These are phyloP conservation scores for Oryzias curvinotus DNA, from an alignment of 2,113 vertebrate species.

Conservation along the genomic window DNA sequence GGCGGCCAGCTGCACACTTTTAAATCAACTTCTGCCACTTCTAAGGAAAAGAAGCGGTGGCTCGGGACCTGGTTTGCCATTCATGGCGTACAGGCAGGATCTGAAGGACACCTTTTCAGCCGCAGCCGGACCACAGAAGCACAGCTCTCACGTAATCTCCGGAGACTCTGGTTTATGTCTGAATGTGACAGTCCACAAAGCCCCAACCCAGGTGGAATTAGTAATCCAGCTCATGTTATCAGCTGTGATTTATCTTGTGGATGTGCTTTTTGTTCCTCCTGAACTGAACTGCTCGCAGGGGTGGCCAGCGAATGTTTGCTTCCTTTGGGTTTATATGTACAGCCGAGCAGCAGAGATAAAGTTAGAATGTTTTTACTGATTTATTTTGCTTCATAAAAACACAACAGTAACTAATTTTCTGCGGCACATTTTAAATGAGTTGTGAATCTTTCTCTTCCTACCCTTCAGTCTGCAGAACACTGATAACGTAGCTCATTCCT, in stretches of 20 bases:
- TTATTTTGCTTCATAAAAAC: conserved; percentile 37
- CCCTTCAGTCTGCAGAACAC: conserved; percentile 35
- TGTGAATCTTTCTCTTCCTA: conserved; percentile 18
- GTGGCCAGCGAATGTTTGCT: conserved; percentile 46
- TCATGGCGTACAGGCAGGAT: conserved; percentile 35
- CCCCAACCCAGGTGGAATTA: conserved; percentile 34
- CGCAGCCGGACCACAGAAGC: conserved; percentile 18
- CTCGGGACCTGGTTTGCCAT: conserved; percentile 51
- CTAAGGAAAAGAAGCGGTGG: conserved; percentile 47
- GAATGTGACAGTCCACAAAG: conserved; percentile 49
- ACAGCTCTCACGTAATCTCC: conserved; percentile 39
- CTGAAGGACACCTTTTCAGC: conserved; percentile 54
- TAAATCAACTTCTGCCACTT: conserved; percentile 67
- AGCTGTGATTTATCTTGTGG: conserved; percentile 46
- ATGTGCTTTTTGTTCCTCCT: conserved; percentile 45
- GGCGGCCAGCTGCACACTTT: conserved; percentile 68
- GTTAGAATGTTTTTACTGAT: conserved; percentile 46
- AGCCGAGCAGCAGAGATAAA: conserved; percentile 48
- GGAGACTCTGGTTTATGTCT: conserved; percentile 57
- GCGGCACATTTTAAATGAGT: conserved; percentile 52
- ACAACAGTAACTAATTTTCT: conserved; percentile 30
- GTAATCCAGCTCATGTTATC: conserved; percentile 50
- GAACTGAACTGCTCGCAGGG: conserved; percentile 29
- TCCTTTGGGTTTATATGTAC: conserved; percentile 35
- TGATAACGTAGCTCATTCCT: conserved; percentile 61